These are phyloP conservation scores for Myocastor coypus DNA, from an alignment of 2,113 vertebrate species.

Conservation along the genomic window DNA sequence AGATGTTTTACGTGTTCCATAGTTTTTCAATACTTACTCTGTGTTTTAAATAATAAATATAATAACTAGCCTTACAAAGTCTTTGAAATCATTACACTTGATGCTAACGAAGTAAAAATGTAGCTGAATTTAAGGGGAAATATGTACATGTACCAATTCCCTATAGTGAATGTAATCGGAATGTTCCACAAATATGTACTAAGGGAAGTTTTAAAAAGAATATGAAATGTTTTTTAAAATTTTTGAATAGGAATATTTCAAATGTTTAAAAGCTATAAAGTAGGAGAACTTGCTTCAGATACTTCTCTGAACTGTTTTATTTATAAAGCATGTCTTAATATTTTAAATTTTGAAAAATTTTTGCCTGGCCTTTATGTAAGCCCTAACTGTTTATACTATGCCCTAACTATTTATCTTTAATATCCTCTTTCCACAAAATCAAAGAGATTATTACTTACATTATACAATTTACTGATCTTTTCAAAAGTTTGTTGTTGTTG, in stretches of 20 bases:
- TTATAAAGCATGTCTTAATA: neutral
- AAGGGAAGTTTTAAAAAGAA: neutral
- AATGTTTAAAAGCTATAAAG: neutral
- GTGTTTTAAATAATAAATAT: neutral
- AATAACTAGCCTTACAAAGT: neutral
- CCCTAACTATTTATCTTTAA: neutral
- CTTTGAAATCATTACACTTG: neutral
- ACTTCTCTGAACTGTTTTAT: neutral
- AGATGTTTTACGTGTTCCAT: neutral
- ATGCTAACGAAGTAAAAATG: neutral
- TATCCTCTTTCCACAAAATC: neutral
- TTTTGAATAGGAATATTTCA: neutral
- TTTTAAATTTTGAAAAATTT: neutral
- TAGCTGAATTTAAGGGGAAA: neutral
- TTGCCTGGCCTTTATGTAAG: neutral
- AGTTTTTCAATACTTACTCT: neutral
- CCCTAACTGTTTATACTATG: too few species aligned
- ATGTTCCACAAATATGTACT: neutral
- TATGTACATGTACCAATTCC: neutral
- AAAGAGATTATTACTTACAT: neutral
- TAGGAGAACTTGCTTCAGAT: neutral
- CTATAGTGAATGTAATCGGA: neutral
- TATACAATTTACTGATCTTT: neutral
- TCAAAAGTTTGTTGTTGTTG: constrained; percentile 4
- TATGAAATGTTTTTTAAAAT: neutral